These are phyloP conservation scores for Platygyra sinensis DNA, from an alignment of 64 coral and sea anemone genomes.

Conservation along the genomic window DNA sequence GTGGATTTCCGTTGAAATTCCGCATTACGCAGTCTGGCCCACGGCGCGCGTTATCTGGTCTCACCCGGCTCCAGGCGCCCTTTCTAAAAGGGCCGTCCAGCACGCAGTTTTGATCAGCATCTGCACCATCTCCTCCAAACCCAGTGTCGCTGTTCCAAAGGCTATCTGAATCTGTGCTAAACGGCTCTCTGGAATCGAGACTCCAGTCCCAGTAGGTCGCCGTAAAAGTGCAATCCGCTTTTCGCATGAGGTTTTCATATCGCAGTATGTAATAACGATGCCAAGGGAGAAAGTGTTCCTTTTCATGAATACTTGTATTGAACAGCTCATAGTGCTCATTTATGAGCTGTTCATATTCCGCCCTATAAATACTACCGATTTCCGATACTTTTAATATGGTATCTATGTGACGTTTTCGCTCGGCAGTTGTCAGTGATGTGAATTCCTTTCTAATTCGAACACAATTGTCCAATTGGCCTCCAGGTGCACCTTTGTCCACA, in stretches of 20 bases:
- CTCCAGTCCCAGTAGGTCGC: constrained; percentile 77
- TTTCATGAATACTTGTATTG: neutral
- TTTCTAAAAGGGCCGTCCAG: constrained; percentile 45
- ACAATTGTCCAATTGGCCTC: neutral
- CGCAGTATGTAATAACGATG: constrained; percentile 59
- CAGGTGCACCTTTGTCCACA: constrained; percentile 57
- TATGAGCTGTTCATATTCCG: neutral
- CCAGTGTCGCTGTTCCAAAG: constrained; percentile 43
- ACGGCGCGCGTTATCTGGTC: no score
- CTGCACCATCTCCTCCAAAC: constrained; percentile 52
- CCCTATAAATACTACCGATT: neutral
- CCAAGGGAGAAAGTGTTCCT: constrained; percentile 38
- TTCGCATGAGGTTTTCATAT: constrained; percentile 63
- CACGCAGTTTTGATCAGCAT: constrained; percentile 1
- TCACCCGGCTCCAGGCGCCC: neutral
- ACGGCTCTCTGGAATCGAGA: neutral
- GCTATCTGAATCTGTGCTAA: neutral
- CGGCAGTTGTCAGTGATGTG: constrained; percentile 17
- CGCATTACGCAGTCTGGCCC: constrained; percentile 27
- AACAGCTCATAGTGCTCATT: neutral
- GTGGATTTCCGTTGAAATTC: neutral
- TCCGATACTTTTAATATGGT: neutral
- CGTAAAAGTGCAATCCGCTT: constrained; percentile 64
- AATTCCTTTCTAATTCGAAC: constrained; percentile 66
- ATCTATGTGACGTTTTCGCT: constrained; percentile 40